Evolutionary conservation across 2,888 invertebrate genomes (phyloP), one percentile per base, ranked within the genome.

Genomic region (Leptinotarsa rubiginosa): DNA sequence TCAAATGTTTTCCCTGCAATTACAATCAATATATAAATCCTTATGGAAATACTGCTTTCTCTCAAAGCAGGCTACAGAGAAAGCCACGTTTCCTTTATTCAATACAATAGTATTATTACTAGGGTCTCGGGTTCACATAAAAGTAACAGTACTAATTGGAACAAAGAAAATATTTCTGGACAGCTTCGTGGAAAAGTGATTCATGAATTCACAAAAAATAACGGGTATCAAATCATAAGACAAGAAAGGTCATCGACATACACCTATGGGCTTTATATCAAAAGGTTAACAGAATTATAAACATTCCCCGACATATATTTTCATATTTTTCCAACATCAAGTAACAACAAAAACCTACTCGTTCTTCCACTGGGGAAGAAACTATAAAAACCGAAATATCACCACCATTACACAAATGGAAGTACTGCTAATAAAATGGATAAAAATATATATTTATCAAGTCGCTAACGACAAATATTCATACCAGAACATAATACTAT

Each of bases 161-260:
- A 56, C 56, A 56, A 56, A 56, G 56, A 22, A 4, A 15, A 22
- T 56, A 56, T 56, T 20, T 56, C 20, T n/a, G 56, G 56, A 56
- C n/a, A 56, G 18, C 62, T 65, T 62, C n/a, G 52, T 47, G 13
- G n/a, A 66, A 70, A 64, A 71, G 65, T 41, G 69, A 68, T 62
- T 31, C 52, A 65, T 54, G 15, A 56, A 47, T 47, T 52, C 41
- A 22, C 47, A 54, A 56, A 62, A 66, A 62, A 66, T 25, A 41
- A 41, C 41, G 75, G 75, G 70, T 50, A 74, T 66, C 64, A 80
- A 80, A 78, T 82, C 78, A 79, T 79, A 73, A 78, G 76, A 79
- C 69, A 31, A 74, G 62, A 73, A 81, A 78, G 84, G 84, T 84
- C 84, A 84, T 81, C 83, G 84, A 82, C 82, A 78, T 76, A 62